Evolutionary conservation across 2,888 invertebrate genomes (phyloP), one percentile per base, ranked within the genome.

Genomic region (Hedychridium roseum): DNA sequence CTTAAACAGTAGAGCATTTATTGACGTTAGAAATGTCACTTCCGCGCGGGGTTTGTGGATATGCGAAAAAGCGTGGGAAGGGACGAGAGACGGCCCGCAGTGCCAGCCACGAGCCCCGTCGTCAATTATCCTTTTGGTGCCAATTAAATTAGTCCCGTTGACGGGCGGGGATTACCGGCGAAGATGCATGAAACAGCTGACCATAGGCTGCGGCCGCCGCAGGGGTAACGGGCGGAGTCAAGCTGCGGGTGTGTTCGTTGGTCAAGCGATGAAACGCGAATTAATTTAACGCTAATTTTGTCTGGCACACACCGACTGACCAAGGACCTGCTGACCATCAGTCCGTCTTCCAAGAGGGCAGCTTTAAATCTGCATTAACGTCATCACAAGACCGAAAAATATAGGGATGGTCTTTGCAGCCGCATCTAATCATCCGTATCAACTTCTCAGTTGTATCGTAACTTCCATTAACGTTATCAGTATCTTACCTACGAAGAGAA

Each of bases 251-350:
- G 31, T 31, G 15, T 15, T 31, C 31, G 23, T 35, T 18, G 31
- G 37, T 50, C 52, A 34, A 48, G 17, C 51, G 57, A 57, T 55
- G 53, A 55, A 62, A 50, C 37, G 54, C 51, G 48, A 62, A 60
- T 57, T 57, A 62, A 57, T 60, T 62, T 55, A 55, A 40, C 50
- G 51, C 51, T 63, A 62, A 60, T 57, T 60, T 46, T 35, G 52
- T 36, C 58, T 45, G 45, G 20, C 40, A 23, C 7, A 12, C 37
- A 50, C 3, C 39, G 28, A 27, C 15, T 32, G 43, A 32, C 43
- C 42, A 40, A 32, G 42, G 42, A 35, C 23, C 47, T 43, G 43
- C 49, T 28, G 32, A 16, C 32, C 16, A 9, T 32, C 32, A 9
- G 6, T 16, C 15, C 17, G 17, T 32, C 17, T 32, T 32, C 32